phyloP scores from a whole-genome alignment of 2,888 invertebrate genomes.

The Plebejus melissa region DNA sequence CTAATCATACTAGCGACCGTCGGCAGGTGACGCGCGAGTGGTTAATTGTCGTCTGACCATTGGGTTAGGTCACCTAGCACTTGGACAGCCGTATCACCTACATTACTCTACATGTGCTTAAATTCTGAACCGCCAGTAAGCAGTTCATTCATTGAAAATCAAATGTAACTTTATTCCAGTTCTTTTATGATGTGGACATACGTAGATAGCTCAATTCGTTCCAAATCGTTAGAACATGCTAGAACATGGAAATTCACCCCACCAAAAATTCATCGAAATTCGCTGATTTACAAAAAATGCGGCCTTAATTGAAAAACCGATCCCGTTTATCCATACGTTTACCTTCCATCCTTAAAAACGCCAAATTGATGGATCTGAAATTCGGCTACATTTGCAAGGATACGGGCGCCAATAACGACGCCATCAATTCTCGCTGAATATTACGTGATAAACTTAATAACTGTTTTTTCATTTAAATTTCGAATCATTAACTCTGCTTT shows the following conservation, averaged over 20 bases:
- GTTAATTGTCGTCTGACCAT: too few species aligned
- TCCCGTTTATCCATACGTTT: constrained; percentile 33
- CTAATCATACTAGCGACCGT: too few species aligned
- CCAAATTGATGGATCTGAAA: constrained; percentile 18
- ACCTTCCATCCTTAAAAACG: constrained; percentile 22
- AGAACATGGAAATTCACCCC: background rate
- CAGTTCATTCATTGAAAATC: too few species aligned
- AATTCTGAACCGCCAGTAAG: too few species aligned
- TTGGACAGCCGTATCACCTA: too few species aligned
- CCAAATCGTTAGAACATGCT: too few species aligned
- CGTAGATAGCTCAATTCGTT: too few species aligned
- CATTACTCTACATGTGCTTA: too few species aligned
- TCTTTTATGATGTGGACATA: too few species aligned
- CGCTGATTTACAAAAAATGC: constrained; percentile 29
- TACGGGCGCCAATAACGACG: constrained; percentile 13
- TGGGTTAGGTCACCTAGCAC: too few species aligned
- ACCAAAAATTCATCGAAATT: constrained; percentile 6
- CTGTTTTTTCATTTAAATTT: constrained; percentile 5
- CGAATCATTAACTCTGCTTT: background rate
- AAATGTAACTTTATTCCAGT: too few species aligned
- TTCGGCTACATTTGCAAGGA: constrained; percentile 23
- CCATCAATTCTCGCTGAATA: constrained; percentile 1
- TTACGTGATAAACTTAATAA: constrained; percentile 3
- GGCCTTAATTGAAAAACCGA: constrained; percentile 31
- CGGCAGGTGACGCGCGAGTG: too few species aligned